Evolutionary conservation across 1,140 invertebrate species (phyloP), one percentile per base, ranked within the genome.

Genomic region (Trypoxylus dichotomus): DNA sequence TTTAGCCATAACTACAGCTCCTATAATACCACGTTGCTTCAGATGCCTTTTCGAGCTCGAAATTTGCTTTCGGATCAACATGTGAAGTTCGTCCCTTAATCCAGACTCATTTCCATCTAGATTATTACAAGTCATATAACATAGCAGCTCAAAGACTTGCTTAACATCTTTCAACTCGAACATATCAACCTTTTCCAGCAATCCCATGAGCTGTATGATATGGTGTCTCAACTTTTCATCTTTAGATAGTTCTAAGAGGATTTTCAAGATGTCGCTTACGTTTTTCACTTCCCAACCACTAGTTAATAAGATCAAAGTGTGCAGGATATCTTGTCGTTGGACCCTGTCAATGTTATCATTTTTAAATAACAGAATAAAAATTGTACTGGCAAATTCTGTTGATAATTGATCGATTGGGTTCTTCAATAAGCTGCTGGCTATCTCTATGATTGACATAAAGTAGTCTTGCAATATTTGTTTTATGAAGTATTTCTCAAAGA

Each of bases 51-150:
- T 87, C 7, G 86, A 84, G 81, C 87, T 89, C 7, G 88, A 87
- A n/a, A 92, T 83, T 80, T 92, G 89, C 79, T 93, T 93, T 54
- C 90, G 88, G 1, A 92, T 83, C 1, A 91, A 76, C 85, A 91
- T 91, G 79, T 88, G 88, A 41, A 92, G 87, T 80, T 92, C 90
- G 81, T 91, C 89, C 75, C 88, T 87, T n/a, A 92, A 83, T 8
- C 86, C 84, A 19, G 85, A 85, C 1, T 86, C 78, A 76, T 87
- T 82, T 11, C 87, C 83, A 75, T 83, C 85, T 81, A 24, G 2
- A 68, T 81, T 85, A 27, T 83, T 89, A 87, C 83, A 92, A 47
- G 86, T 90, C 80, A 87, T 89, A 79, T 79, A 88, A 82, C 85
- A 91, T 7, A 89, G 86, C 82, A 88, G 85, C 83, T 86, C 91